Percentiles rank a stretch among this genome's conserved stretches.
Conservation (phyloP, 2,888 invertebrate genomes). For the Lepidocyrtoides sp. region DNA sequence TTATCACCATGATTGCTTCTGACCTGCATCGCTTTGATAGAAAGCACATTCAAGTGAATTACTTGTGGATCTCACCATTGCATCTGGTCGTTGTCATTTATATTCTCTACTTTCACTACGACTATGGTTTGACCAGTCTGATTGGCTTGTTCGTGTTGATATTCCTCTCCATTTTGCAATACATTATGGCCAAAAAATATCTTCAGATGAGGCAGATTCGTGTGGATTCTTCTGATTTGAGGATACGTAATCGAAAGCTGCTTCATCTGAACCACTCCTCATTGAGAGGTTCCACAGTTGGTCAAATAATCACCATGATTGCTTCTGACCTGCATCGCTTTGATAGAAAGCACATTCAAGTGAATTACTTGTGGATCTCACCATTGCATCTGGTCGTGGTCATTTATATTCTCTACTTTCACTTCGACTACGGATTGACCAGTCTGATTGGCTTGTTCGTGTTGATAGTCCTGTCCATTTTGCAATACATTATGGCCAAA, state of each 20-base stretch:
- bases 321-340: constrained; percentile 73
- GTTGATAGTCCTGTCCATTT: constrained; percentile 43
- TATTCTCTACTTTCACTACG: constrained; percentile 61
- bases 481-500: constrained; percentile 61
- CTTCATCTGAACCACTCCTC: constrained; percentile 67
- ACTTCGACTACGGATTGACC: constrained; percentile 51
- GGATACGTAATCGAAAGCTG: constrained; percentile 67
- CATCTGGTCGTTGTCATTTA: constrained; percentile 64
- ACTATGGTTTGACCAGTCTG: constrained; percentile 51
- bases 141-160: constrained; percentile 67
- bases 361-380: constrained; percentile 72
- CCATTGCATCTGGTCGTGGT: constrained; percentile 67
- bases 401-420: constrained; percentile 64
- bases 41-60: constrained; percentile 71
- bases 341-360: constrained; percentile 68
- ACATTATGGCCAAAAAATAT: constrained; percentile 56
- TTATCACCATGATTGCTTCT: constrained; percentile 70
- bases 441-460: constrained; percentile 68
- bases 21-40: constrained; percentile 75
- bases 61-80: constrained; percentile 69
- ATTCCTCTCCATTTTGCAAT: constrained; percentile 47
- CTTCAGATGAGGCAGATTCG: constrained; percentile 47
- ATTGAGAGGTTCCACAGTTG: constrained; percentile 52
- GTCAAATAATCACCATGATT: constrained; percentile 73
- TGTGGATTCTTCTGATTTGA: constrained; percentile 57